Percentiles rank a stretch among this genome's conserved stretches.
Evolutionary conservation across 2,888 invertebrate species (phyloP).

Genomic region (Lypha dubia): DNA sequence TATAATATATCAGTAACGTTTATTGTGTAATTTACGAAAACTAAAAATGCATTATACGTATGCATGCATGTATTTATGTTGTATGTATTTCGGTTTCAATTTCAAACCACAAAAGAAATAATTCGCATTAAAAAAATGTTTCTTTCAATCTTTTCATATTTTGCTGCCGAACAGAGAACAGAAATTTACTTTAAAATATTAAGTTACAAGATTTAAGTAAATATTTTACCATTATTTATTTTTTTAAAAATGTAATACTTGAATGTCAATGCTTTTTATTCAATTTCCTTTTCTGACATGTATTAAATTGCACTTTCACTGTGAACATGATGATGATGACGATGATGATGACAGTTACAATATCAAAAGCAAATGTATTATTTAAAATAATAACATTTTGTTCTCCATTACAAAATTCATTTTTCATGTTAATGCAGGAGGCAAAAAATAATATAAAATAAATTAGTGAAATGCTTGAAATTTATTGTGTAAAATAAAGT

Average conservation of each 20-base stretch:
- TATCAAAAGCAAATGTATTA: neutral
- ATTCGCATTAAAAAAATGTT: neutral
- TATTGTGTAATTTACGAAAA: too few species aligned
- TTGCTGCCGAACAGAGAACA: neutral
- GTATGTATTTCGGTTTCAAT: neutral
- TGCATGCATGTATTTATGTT: neutral
- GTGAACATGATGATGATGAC: neutral
- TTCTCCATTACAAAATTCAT: neutral
- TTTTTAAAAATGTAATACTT: neutral
- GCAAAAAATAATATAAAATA: neutral
- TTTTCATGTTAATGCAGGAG: neutral
- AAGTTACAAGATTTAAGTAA: neutral
- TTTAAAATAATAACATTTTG: neutral
- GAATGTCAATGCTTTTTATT: conserved; percentile 10
- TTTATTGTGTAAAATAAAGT: too few species aligned
- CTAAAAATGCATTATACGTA: too few species aligned
- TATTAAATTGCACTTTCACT: conserved; percentile 29
- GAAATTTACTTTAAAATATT: neutral
- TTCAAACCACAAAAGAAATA: neutral
- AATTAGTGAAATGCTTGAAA: too few species aligned
- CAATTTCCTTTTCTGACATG: conserved; percentile 24
- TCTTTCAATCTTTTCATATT: neutral
- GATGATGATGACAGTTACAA: neutral
- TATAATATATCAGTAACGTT: too few species aligned
- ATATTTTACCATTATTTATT: neutral